Evolutionary conservation across 64 coral and sea anemone species (phyloP).

Genomic region (Anthopleura sola): DNA sequence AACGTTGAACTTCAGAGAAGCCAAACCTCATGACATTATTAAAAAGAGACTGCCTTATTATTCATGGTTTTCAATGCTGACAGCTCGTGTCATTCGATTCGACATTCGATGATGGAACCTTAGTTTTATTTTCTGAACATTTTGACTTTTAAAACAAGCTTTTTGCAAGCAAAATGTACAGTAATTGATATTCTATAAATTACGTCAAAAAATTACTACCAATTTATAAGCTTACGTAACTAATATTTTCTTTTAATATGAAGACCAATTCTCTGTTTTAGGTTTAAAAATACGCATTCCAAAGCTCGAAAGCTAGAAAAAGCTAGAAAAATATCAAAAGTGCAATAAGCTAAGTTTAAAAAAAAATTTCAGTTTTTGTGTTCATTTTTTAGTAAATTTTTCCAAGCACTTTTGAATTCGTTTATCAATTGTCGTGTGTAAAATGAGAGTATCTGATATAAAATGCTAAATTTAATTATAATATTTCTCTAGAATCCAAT

Average conservation of each 20-base stretch:
- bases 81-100: no score
- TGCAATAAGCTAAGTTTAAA: not conserved
- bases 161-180: not conserved
- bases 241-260: not conserved
- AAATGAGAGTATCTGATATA: no score
- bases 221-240: not conserved
- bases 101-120: not conserved
- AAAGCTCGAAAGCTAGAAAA: not conserved
- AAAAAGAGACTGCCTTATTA: no score
- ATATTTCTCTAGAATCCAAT: not conserved
- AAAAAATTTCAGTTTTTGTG: not conserved
- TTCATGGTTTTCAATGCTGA: no score
- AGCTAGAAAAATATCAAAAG: not conserved
- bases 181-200: not conserved
- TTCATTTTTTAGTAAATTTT: not conserved
- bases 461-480: no score
- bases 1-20: no score
- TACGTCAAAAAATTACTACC: not conserved
- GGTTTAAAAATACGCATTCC: not conserved
- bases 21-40: no score
- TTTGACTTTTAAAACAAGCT: not conserved
- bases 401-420: not conserved
- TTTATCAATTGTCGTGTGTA: no score
- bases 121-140: not conserved
- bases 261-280: not conserved